Conservation (phyloP, 2,888 invertebrate species). For the Axea sp. region DNA sequence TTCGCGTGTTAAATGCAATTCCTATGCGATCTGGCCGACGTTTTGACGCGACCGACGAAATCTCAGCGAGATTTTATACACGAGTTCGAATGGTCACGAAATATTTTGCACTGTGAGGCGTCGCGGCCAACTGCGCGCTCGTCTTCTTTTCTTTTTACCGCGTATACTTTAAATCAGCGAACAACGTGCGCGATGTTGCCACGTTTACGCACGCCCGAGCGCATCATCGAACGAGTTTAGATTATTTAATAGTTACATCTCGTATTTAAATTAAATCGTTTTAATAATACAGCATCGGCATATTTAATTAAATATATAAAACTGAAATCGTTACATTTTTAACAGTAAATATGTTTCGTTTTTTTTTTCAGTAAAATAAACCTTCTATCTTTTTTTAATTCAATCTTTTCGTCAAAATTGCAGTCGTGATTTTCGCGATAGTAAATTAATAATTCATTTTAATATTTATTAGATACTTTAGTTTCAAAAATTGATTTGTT, state of each 20-base stretch:
- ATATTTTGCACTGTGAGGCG: constrained; percentile 32
- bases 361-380: too few relatives aligned
- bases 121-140: constrained; percentile 14
- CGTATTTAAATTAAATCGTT: constrained; percentile 38
- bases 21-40: neutral
- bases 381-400: too few relatives aligned
- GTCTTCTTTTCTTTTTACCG: constrained; percentile 78
- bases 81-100: neutral
- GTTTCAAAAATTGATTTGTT: too few relatives aligned
- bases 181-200: constrained; percentile 72
- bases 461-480: too few relatives aligned
- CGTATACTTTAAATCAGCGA: constrained; percentile 78
- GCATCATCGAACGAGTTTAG: constrained; percentile 30
- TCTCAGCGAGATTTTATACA: neutral
- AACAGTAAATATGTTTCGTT: too few relatives aligned
- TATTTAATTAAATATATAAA: too few relatives aligned
- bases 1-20: constrained; percentile 22
- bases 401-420: too few relatives aligned
- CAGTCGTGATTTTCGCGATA: too few relatives aligned
- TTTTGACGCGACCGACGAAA: constrained; percentile 13
- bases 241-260: constrained; percentile 48
- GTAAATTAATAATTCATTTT: too few relatives aligned
- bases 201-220: constrained; percentile 32
- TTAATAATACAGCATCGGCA: too few relatives aligned
- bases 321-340: too few relatives aligned